Evolutionary conservation across 2,113 vertebrate species (phyloP).

Genomic region (Aptenodytes patagonicus): DNA sequence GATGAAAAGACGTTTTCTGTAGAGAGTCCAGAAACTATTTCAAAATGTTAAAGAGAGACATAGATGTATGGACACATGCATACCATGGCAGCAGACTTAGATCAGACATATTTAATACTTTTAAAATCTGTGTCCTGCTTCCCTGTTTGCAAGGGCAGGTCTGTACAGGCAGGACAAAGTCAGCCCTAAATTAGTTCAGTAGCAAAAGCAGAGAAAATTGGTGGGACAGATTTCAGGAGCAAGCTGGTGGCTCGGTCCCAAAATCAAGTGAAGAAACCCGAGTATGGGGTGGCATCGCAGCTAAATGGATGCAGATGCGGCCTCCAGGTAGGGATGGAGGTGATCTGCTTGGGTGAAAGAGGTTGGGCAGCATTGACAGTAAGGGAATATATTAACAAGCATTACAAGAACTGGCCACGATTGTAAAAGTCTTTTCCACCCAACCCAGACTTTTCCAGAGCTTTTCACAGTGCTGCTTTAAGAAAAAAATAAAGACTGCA

Average conservation of each 20-base stretch:
- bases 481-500: background rate
- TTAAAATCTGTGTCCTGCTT: background rate
- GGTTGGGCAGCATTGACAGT: background rate
- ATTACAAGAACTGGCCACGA: background rate
- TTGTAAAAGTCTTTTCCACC: background rate
- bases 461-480: background rate
- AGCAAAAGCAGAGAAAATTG: background rate
- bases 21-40: background rate
- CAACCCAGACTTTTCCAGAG: background rate
- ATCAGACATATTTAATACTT: background rate
- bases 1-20: background rate
- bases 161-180: background rate
- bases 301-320: background rate
- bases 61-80: background rate
- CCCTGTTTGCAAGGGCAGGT: background rate
- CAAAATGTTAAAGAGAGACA: background rate
- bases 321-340: background rate
- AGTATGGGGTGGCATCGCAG: accelerated
- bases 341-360: background rate
- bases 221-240: background rate
- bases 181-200: background rate
- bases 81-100: background rate
- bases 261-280: background rate
- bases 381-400: background rate
- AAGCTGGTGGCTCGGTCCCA: background rate